phyloP scores from a whole-genome alignment of 1,140 invertebrate genomes.

The Zelostemma sp. region DNA sequence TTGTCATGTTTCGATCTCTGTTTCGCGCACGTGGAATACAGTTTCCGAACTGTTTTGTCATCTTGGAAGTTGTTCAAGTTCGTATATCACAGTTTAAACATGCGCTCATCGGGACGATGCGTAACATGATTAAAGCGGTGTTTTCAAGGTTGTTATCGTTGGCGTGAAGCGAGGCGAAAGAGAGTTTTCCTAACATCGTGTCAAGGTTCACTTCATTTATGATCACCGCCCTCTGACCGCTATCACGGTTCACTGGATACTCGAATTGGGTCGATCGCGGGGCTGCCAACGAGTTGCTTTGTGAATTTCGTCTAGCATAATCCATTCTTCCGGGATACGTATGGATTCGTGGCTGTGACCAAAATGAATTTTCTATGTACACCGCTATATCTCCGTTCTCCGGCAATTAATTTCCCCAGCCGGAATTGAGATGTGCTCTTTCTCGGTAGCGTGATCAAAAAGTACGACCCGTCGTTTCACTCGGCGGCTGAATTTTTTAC shows the following conservation, averaged over 20 bases:
- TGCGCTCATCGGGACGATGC: too few relatives aligned
- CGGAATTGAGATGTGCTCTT: background rate
- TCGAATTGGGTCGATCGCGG: conserved; percentile 52
- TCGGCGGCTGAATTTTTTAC: background rate
- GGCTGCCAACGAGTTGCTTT: conserved; percentile 43
- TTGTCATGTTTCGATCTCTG: too few relatives aligned
- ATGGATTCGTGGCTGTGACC: conserved; percentile 20
- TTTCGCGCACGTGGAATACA: too few relatives aligned
- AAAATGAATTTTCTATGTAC: conserved; percentile 30
- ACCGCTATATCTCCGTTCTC: background rate
- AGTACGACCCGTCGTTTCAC: background rate
- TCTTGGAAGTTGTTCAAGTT: too few relatives aligned
- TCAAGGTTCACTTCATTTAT: conserved; percentile 49
- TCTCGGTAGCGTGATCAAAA: background rate
- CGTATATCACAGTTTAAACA: too few relatives aligned
- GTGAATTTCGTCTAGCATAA: conserved; percentile 24
- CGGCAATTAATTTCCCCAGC: conserved; percentile 17
- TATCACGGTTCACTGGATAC: conserved; percentile 47
- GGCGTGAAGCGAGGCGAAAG: conserved; percentile 28
- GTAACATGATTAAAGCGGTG: too few relatives aligned
- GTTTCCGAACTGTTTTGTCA: too few relatives aligned
- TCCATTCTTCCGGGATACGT: conserved; percentile 34
- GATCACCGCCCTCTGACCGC: conserved; percentile 34
- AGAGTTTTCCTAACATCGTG: conserved; percentile 38
- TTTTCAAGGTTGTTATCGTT: conserved; percentile 30